Conservation (phyloP, 2,888 invertebrate species). For the Dynastes tityus region DNA sequence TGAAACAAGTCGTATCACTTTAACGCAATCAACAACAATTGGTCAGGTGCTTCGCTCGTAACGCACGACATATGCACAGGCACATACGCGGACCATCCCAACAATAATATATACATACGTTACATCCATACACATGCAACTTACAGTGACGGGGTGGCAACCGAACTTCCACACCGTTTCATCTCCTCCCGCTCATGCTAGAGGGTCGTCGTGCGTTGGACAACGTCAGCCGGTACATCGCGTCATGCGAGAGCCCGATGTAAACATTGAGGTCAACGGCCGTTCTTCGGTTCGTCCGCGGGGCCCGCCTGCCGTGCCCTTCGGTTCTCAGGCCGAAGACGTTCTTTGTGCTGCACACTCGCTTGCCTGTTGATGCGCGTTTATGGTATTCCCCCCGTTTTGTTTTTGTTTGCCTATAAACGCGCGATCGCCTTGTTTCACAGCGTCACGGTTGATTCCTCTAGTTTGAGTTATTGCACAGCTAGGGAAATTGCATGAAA, state of each 20-base stretch:
- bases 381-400: slow-evolving; percentile 4
- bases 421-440: background rate
- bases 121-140: too few relatives aligned
- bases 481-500: too few relatives aligned
- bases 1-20: too few relatives aligned
- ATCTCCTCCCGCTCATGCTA: background rate
- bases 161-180: too few relatives aligned
- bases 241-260: slow-evolving; percentile 14
- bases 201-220: background rate
- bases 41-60: too few relatives aligned
- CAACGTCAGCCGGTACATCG: background rate
- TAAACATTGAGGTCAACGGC: slow-evolving; percentile 50
- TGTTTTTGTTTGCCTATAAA: background rate
- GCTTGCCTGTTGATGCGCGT: background rate
- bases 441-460: too few relatives aligned
- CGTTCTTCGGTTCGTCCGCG: slow-evolving; percentile 40
- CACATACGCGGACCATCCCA: too few relatives aligned
- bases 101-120: too few relatives aligned
- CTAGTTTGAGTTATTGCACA: too few relatives aligned
- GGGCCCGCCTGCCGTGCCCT: slow-evolving; percentile 9
- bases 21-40: too few relatives aligned
- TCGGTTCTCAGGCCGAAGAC: slow-evolving; percentile 17
- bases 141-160: too few relatives aligned
- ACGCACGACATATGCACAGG: too few relatives aligned
- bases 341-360: slow-evolving; percentile 31